Base-by-base conservation (phyloP, 2,113 vertebrate species). In the Chloropsis cyanopogon region DNA sequence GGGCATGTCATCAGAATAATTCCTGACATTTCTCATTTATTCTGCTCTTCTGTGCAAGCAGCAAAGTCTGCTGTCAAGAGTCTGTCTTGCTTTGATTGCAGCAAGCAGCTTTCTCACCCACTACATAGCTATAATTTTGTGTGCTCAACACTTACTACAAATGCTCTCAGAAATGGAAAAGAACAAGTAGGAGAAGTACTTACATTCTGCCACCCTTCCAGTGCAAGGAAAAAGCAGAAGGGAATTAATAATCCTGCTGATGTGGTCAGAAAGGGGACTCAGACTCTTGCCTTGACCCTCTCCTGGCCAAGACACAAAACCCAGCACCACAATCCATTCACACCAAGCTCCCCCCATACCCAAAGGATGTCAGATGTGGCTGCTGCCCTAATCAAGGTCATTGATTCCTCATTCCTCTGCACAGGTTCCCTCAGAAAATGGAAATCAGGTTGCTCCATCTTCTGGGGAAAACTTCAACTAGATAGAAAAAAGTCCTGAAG, bases 91-190 rank as follows among this genome's bases (percentile, higher is more conserved):
- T 93, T 71, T 6, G 0, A 92, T 53, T 88, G 82, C 79, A 89
- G 81, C 83, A 60, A 92, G 44, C 72, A 83, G 81, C 72, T 60
- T 79, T 84, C 69, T 82, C 49, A 72, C 44, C 41, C 68, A 64
- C 86, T 75, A 33, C 75, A 75, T 53, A 84, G 65, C 60, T 87
- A 28, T 63, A 91, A 91, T 84, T 93, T 50, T 75, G 52, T 44
- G 16, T 4, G 3, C 54, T 61, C 21, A 4, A 59, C 65, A 71
- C 49, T 93, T 68, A 41, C 47, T 52, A 75, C 52, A 89, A 92
- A 89, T 46, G 69, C 57, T 91, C n/a, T 82, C 83, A 89, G 83
- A 84, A 86, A 92, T n/a, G 6, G 76, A 93, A 93, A 93, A 37
- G 12, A 88, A 44, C 70, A 90, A 77, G 68, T 46, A 8, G 35